Evolutionary conservation across 2,113 vertebrate genomes (phyloP), one percentile per base, ranked within the genome.

Genomic region (Xerus inauris): DNA sequence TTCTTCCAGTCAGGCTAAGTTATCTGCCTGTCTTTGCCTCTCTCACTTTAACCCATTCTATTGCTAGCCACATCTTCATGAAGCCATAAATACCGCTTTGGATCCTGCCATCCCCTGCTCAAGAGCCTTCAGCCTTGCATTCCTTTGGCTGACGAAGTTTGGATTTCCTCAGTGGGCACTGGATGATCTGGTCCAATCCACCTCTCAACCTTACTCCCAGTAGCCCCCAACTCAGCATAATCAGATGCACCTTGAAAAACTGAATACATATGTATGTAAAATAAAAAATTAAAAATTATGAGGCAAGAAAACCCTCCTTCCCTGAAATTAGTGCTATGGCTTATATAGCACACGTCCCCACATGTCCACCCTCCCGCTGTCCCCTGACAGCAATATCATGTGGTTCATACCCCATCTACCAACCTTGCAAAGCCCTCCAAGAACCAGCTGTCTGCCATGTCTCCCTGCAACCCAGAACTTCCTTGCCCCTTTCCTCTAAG

Each of bases 301-400:
- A 71, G 82, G 49, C 3, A 47, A 59, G 81, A 42, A 14, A 3
- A 14, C 9, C 7, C 1, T 11, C 24, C 13, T 6, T 2, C 4
- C 12, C 13, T 13, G 26, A 88, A 54, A 20, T 28, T n/a, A 65
- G 38, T 19, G 30, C 51, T 28, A 14, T 1, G 32, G 76, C 49
- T n/a, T 95, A 12, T 1, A 5, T 42, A 32, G 71, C n/a, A 6
- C 45, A 22, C 9, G 8, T 59, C 5, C 7, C 8, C 28, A 35
- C 13, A 2, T 2, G 0, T 38, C 47, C 26, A 65, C 0, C 16
- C 3, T n/a, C 35, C 2, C 40, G 0, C 24, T 0, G 24, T 9
- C 16, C 32, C 72, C 35, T 5, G 51, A 16, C 3, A 3, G 30
- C n/a, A 82, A 62, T 3, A 17, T 8, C 49, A 17, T 1, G 19